Percentiles rank a stretch among this genome's conserved stretches.
Evolutionary conservation across 2,888 invertebrate genomes (phyloP).

Genomic region (Petrophora chlorosata): DNA sequence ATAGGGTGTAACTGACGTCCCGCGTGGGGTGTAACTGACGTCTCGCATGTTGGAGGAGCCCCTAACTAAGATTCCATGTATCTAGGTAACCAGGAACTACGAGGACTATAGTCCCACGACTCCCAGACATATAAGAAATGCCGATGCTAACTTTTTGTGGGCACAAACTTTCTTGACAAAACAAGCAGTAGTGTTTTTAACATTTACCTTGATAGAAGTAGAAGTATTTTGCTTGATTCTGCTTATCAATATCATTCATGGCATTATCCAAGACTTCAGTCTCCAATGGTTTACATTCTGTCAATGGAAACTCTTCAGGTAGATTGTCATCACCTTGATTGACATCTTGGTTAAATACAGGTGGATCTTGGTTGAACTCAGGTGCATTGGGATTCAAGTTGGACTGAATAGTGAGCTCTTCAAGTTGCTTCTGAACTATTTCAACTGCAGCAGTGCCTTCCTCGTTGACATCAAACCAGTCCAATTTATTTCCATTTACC

Average conservation of each 20-base stretch:
- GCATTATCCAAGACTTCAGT: conserved; percentile 40
- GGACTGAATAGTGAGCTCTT: conserved; percentile 53
- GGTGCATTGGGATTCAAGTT: conserved; percentile 68
- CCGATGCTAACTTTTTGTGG: too few relatives aligned
- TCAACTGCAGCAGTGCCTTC: conserved; percentile 68
- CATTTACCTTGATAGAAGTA: conserved; percentile 92
- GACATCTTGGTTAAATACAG: conserved; percentile 51
- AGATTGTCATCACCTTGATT: conserved; percentile 48
- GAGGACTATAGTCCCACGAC: too few relatives aligned
- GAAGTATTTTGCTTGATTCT: conserved; percentile 84
- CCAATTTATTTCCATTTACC: conserved; percentile 60
- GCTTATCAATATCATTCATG: conserved; percentile 65
- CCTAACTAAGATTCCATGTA: too few relatives aligned
- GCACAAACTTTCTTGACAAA: too few relatives aligned
- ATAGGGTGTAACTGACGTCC: too few relatives aligned
- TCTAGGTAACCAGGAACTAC: too few relatives aligned
- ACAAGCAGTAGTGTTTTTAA: too few relatives aligned
- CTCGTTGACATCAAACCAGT: conserved; percentile 73
- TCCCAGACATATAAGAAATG: too few relatives aligned
- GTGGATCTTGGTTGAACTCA: conserved; percentile 61
- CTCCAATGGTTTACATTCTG: conserved; percentile 45
- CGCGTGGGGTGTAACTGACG: too few relatives aligned
- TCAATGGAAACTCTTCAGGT: conserved; percentile 60
- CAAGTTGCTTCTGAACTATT: conserved; percentile 54
- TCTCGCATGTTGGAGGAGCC: too few relatives aligned